Conservation (phyloP, 37 sponge, comb jelly and placozoan species). For the Lycopodina hypogea region DNA sequence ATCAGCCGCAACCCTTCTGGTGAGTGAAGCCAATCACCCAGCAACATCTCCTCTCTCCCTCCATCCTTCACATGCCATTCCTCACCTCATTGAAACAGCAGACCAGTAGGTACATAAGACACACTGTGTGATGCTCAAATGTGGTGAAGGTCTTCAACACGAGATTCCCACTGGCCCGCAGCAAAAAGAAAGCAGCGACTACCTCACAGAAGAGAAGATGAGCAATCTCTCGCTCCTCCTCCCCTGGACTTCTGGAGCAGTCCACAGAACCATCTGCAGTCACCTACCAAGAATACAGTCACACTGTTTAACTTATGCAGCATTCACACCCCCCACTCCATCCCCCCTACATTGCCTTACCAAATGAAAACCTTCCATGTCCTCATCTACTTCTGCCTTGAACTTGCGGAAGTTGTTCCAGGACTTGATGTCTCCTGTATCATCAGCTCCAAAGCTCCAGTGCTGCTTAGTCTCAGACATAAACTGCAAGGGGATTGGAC, state of each 20-base stretch:
- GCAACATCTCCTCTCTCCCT: too few species aligned
- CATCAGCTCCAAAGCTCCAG: slow-evolving; percentile 87
- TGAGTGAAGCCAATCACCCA: too few species aligned
- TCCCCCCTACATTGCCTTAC: slow-evolving; percentile 32
- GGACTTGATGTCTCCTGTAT: slow-evolving; percentile 83
- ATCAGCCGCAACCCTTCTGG: too few species aligned
- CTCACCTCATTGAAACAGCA: slow-evolving; percentile 84
- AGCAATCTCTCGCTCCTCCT: slow-evolving; percentile 75
- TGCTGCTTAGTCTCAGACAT: slow-evolving; percentile 74
- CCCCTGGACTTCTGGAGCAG: slow-evolving; percentile 72
- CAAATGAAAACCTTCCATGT: slow-evolving; percentile 42
- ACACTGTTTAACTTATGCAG: not conserved
- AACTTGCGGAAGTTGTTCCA: slow-evolving; percentile 73
- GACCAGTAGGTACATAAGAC: slow-evolving; percentile 78
- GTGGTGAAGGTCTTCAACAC: slow-evolving; percentile 86
- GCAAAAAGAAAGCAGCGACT: slow-evolving; percentile 65
- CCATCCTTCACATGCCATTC: too few species aligned
- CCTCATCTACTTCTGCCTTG: slow-evolving; percentile 26
- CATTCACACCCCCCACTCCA: too few species aligned
- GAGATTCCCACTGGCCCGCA: slow-evolving; percentile 65
- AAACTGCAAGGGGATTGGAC: slow-evolving; percentile 33
- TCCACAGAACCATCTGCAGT: slow-evolving; percentile 88
- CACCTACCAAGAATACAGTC: slow-evolving; percentile 52
- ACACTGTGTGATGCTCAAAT: slow-evolving; percentile 71
- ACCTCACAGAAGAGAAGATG: slow-evolving; percentile 84